Conservation (phyloP, 2,888 invertebrate genomes). For the Chymomyza amoena region DNA sequence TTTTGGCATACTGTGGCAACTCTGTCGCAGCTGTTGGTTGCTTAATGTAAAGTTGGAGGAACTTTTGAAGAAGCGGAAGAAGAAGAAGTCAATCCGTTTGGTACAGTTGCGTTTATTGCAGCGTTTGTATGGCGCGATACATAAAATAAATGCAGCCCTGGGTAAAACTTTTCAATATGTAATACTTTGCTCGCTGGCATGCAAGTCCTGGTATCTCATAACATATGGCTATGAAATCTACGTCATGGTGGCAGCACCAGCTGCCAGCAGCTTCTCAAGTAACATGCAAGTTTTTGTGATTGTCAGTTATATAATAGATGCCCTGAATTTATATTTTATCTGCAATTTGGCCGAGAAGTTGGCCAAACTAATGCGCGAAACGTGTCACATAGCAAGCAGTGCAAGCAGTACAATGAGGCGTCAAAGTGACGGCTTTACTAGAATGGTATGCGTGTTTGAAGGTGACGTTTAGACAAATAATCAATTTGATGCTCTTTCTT, state of each 20-base stretch:
- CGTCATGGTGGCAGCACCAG: constrained; percentile 22
- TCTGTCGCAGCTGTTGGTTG: constrained; percentile 24
- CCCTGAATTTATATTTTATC: constrained; percentile 19
- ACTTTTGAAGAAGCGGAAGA: constrained; percentile 3
- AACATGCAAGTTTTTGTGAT: constrained; percentile 19
- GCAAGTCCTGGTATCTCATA: constrained; percentile 37
- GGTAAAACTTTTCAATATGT: constrained; percentile 6
- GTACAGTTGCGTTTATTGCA: background rate
- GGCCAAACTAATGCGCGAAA: background rate
- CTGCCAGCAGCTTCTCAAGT: background rate
- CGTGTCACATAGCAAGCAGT: background rate
- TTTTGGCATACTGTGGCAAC: constrained; percentile 27
- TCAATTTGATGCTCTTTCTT: background rate
- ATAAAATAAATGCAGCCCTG: background rate
- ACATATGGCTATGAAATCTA: constrained; percentile 32
- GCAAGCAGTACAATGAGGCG: background rate
- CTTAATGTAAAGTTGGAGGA: constrained; percentile 8
- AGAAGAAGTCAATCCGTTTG: background rate
- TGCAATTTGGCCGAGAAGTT: constrained; percentile 31
- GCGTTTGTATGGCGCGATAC: constrained; percentile 11
- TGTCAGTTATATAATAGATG: constrained; percentile 20
- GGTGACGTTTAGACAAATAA: background rate
- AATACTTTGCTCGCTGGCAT: constrained; percentile 19
- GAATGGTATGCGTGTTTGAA: background rate
- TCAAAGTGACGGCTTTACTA: background rate